Evolutionary conservation across 2,888 invertebrate genomes (phyloP).

Genomic region (Euplagia quadripunctaria): DNA sequence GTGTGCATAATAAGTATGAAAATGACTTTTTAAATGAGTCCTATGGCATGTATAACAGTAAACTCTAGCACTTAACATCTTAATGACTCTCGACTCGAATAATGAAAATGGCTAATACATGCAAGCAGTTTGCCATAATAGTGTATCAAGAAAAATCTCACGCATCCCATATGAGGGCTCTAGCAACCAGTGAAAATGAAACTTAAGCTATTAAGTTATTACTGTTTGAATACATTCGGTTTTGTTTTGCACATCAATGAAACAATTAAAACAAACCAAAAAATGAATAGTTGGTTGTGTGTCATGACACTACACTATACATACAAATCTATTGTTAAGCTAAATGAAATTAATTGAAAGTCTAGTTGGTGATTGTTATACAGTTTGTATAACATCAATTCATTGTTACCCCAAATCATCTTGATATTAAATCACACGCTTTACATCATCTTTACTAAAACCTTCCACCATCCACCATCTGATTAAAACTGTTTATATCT

Average conservation of each 20-base stretch:
- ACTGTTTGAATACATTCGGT: too few species aligned
- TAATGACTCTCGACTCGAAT: background rate
- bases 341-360: background rate
- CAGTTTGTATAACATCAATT: constrained; percentile 12
- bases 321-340: constrained; percentile 3
- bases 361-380: constrained; percentile 4
- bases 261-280: background rate
- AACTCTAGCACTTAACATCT: too few species aligned
- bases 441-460: constrained; percentile 8
- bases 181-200: too few species aligned
- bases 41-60: too few species aligned
- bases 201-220: too few species aligned
- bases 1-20: background rate
- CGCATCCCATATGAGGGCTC: too few species aligned
- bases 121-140: too few species aligned
- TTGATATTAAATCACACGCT: background rate
- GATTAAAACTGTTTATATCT: background rate
- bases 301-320: background rate
- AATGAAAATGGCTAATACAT: background rate
- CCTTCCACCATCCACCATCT: too few species aligned
- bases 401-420: constrained; percentile 6
- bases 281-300: background rate
- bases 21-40: background rate
- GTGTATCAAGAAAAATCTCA: background rate
- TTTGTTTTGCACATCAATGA: background rate